These are phyloP conservation scores for Ancistrus triradiatus DNA, from an alignment of 2,113 vertebrate species.

Conservation along the genomic window DNA sequence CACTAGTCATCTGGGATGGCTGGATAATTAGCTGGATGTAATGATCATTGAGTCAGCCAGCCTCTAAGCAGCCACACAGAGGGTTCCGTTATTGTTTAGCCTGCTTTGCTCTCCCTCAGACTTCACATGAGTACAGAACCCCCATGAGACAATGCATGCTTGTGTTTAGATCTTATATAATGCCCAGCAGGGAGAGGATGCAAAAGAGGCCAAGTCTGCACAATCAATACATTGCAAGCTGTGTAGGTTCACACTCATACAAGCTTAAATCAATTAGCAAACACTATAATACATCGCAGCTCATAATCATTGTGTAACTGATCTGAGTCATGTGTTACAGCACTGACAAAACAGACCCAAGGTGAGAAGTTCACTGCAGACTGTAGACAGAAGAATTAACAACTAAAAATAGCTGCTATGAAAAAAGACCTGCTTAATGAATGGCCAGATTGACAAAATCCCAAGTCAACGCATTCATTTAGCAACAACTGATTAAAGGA, in stretches of 20 bases:
- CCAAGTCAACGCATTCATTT: no score
- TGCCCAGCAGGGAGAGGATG: background rate
- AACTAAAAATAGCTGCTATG: slow-evolving; percentile 13
- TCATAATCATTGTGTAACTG: background rate
- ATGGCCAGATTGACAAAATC: no score
- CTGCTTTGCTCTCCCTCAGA: background rate
- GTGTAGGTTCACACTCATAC: background rate
- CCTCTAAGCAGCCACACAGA: background rate
- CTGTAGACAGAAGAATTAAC: background rate
- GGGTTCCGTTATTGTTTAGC: background rate
- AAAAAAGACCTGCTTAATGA: no score
- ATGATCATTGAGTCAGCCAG: slow-evolving; percentile 17
- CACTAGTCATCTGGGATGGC: slow-evolving; percentile 1
- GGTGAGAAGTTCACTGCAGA: slow-evolving; percentile 2
- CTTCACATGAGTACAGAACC: slow-evolving; percentile 7
- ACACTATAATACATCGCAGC: background rate
- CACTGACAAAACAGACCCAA: background rate
- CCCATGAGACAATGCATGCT: slow-evolving; percentile 26
- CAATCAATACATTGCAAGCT: background rate
- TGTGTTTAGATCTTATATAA: slow-evolving; percentile 41
- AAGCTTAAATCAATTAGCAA: background rate
- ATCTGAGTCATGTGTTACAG: slow-evolving; percentile 3
- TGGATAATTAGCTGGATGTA: background rate
- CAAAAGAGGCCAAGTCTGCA: background rate
- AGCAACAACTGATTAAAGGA: no score